Base-by-base conservation (phyloP, 1,140 invertebrate species). In the Holcopasites calliopsidis region DNA sequence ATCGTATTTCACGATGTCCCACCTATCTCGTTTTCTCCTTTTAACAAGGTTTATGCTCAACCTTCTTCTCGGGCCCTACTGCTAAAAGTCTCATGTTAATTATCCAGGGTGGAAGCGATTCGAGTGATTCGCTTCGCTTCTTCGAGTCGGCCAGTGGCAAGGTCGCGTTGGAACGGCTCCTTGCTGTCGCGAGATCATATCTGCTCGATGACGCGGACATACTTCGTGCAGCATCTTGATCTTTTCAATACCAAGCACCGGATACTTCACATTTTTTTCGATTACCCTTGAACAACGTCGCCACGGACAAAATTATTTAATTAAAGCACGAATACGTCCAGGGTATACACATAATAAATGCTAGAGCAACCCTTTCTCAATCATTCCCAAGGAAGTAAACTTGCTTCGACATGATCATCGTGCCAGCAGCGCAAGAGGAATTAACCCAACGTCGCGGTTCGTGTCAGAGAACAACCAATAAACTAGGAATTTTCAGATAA, bases 111-210 rank as follows among this genome's bases (percentile, higher is more conserved):
- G 26, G 40, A 71, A 58, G 40, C 62, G 74, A 81, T 65, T 60
- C 57, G 64, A 55, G 38, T 47, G 26, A 31, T 77, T 47, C 72
- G 49, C 42, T 62, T 52, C 60, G 55, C 68, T 28, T 62, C 79
- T 68, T 76, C 57, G 28, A 50, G 33, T 55, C 55, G 49, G 58
- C 18, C 64, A 44, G 31, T 55, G 76, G 55, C 82, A 83, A 83
- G 80, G 76, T 76, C 76, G 78, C 62, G 68, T 69, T 73, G 61
- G 77, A 73, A 73, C 65, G 74, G 74, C 80, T 82, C 80, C 79
- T 81, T 49, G 62, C 64, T 65, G 70, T 79, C 80, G 76, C 69
- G 72, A 83, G 80, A 83, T 83, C 55, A 50, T 82, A 83, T 83
- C 82, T 79, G 55, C 31, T 50, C 76, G 66, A 79, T 83, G 76